These are phyloP conservation scores for Gymnoscopelus braueri DNA, from an alignment of 2,797 vertebrate genomes.

Conservation along the genomic window DNA sequence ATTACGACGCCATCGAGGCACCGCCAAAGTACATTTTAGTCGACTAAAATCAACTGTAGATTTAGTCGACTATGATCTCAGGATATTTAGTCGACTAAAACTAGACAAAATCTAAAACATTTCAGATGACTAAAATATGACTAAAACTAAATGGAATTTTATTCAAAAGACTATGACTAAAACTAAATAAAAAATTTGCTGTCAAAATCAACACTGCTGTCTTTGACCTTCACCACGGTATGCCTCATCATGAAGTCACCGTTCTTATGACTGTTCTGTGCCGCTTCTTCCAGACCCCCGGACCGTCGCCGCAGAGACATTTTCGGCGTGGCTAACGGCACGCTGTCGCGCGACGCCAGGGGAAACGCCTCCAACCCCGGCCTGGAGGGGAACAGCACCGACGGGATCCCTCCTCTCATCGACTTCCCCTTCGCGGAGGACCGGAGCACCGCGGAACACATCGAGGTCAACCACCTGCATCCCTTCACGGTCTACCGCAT, in stretches of 20 bases:
- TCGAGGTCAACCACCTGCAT: conserved; percentile 88
- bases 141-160: too few species aligned
- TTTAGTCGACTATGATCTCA: too few species aligned
- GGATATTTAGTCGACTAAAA: too few species aligned
- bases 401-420: conserved; percentile 78
- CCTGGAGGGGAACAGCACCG: conserved; percentile 83
- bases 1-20: too few species aligned
- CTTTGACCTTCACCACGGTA: background rate
- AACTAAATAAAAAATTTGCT: too few species aligned
- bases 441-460: conserved; percentile 84
- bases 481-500: conserved; percentile 98
- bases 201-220: too few species aligned
- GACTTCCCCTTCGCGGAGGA: conserved; percentile 90
- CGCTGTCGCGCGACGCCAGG: conserved; percentile 67
- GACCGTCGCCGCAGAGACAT: conserved; percentile 91
- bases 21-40: too few species aligned
- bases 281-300: conserved; percentile 71
- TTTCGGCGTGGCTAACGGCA: conserved; percentile 85
- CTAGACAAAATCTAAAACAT: too few species aligned
- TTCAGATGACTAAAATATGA: too few species aligned
- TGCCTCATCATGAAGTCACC: conserved; percentile 21
- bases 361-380: conserved; percentile 74
- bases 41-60: too few species aligned
- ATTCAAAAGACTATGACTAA: too few species aligned
- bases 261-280: conserved; percentile 3